Evolutionary conservation across 2,888 invertebrate species (phyloP), one percentile per base, ranked within the genome.

Genomic region (Rotaria socialis): DNA sequence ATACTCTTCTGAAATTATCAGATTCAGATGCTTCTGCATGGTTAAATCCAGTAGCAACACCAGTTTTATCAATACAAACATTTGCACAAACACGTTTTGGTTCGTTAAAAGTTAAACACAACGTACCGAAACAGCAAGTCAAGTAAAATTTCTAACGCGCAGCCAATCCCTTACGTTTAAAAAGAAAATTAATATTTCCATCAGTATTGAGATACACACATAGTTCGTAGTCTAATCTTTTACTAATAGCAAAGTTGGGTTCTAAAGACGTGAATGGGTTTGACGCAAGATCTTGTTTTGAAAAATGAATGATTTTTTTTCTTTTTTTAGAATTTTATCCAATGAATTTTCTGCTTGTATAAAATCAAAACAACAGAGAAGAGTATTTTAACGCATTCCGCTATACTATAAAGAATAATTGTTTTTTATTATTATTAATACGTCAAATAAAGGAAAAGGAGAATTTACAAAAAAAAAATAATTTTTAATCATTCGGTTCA

Each of bases 31-130:
- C 8, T 27, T 22, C 43, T 22, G 1, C 27, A 22, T 75, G n/a
- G 22, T 8, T 1, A 27, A 75, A 75, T 10, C 7, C 75, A 43
- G 24, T 43, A 2, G 22, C 43, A 24, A 75, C 75, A 75, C 75
- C 75, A 22, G 14, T 75, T 50, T 75, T 86, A n/a, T 85, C 86
- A n/a, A 27, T 85, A 43, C 85, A 85, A 27, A 85, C 56, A 50
- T 86, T 86, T 85, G 86, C 86, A 52, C 85, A 86, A 60, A 86
- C 86, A 6, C 85, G 85, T 85, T 86, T 86, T 67, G 86, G 86
- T 80, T 86, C 86, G 35, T 85, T 85, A 7, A 86, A 85, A 75
- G 35, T 85, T 1, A 86, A 86, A 50, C 67, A 85, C 24, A 11
- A 35, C 11, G 14, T n/a, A 22, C 11, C 52, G 52, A 41, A 55